These are phyloP conservation scores for Suricata suricatta DNA, from an alignment of 2,113 vertebrate genomes.

Conservation along the genomic window DNA sequence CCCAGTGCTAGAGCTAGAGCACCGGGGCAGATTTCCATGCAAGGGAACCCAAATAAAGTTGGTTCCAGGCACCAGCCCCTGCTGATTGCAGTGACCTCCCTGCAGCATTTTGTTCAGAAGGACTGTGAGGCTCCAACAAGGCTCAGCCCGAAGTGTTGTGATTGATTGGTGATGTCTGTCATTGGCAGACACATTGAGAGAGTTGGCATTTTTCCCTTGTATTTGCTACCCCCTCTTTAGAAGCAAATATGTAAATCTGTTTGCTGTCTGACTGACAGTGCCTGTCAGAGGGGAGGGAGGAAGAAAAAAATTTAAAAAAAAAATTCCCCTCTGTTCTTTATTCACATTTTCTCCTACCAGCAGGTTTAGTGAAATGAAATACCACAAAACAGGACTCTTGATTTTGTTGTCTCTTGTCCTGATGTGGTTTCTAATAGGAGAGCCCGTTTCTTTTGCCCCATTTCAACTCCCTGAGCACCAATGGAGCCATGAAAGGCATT, in stretches of 20 bases:
- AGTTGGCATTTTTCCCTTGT: background rate
- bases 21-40: background rate
- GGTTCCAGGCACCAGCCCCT: background rate
- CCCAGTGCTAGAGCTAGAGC: background rate
- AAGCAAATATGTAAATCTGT: background rate
- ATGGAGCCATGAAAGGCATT: background rate
- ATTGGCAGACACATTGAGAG: background rate
- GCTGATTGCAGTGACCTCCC: background rate
- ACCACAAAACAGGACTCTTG: background rate
- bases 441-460: background rate
- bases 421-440: background rate
- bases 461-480: background rate
- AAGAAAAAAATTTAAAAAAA: background rate
- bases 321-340: background rate
- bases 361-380: background rate
- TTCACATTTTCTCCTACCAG: background rate
- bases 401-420: background rate
- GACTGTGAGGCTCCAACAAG: background rate
- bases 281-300: background rate
- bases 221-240: background rate
- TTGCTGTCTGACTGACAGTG: background rate
- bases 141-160: background rate
- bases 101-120: background rate
- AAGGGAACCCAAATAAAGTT: background rate
- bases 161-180: conserved; percentile 31